Conservation (phyloP, 2,797 vertebrate genomes). For the Chaunax sp. region DNA sequence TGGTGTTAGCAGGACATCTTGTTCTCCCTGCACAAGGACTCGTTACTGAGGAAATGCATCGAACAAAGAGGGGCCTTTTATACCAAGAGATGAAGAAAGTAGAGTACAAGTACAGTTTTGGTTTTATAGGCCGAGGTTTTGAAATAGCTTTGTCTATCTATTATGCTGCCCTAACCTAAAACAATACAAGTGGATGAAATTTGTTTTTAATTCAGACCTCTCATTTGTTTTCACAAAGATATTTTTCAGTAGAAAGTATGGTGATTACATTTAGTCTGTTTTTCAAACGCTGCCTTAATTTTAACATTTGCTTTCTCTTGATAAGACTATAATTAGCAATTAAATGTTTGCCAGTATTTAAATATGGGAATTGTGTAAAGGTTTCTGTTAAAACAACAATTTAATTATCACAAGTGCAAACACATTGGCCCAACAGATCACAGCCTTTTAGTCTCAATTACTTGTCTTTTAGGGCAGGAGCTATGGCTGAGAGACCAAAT, state of each 20-base stretch:
- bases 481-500: background rate
- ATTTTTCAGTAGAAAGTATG: no score
- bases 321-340: background rate
- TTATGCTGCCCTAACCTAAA: background rate
- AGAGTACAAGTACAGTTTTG: background rate
- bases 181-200: background rate
- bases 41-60: background rate
- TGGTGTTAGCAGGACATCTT: conserved; percentile 12
- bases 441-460: no score
- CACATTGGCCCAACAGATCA: no score
- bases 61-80: background rate
- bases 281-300: background rate
- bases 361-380: background rate
- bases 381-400: no score
- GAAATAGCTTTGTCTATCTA: background rate
- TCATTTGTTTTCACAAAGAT: no score
- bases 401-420: no score
- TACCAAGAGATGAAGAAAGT: background rate
- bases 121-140: background rate
- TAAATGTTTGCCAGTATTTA: background rate
- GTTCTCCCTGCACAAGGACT: conserved; percentile 3
- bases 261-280: background rate
- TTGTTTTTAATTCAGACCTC: background rate
- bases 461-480: background rate
- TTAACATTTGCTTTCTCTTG: background rate